phyloP scores from a whole-genome alignment of 2,113 vertebrate species.

The Mirza zaza region DNA sequence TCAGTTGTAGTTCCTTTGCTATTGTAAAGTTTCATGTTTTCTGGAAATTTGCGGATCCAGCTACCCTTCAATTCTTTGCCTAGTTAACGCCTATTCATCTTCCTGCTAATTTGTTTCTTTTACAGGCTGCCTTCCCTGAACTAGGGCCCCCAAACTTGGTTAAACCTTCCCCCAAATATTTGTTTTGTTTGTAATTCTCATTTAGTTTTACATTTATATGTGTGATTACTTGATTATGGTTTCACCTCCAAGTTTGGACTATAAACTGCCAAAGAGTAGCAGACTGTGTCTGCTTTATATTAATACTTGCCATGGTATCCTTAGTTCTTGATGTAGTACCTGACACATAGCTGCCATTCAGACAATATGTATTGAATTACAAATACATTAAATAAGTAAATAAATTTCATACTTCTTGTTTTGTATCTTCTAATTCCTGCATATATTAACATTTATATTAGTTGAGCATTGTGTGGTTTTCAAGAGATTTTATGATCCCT shows the following conservation, averaged over 20 bases:
- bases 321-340: background rate
- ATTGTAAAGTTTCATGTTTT: background rate
- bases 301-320: background rate
- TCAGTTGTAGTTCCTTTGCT: background rate
- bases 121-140: background rate
- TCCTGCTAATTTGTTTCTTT: background rate
- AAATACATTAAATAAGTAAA: constrained; percentile 44
- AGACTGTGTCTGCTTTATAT: background rate
- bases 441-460: background rate
- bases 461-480: constrained; percentile 20
- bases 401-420: background rate
- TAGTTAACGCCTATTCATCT: background rate
- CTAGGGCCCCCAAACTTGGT: background rate
- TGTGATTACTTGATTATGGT: constrained; percentile 1
- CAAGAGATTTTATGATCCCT: constrained; percentile 8
- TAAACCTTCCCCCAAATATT: background rate
- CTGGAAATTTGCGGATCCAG: background rate
- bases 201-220: background rate
- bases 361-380: background rate
- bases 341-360: background rate
- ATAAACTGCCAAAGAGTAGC: background rate
- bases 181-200: constrained; percentile 3
- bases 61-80: background rate
- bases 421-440: background rate
- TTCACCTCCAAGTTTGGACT: background rate